Base-by-base conservation (phyloP, 2,113 vertebrate species). In the Abramis brama region DNA sequence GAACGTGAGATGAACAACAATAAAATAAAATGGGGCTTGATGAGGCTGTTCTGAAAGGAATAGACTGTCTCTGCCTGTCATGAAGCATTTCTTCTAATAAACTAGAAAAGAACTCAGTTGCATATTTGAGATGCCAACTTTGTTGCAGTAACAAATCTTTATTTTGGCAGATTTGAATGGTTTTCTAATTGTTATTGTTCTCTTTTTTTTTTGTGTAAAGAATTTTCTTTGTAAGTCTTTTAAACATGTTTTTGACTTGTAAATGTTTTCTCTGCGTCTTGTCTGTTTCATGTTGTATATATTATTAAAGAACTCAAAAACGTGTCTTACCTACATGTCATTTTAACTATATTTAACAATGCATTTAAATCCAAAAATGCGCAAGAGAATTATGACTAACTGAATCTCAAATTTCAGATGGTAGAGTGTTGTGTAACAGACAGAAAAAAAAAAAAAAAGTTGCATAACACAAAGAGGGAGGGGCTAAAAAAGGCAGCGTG, bases 271-370 rank as follows among this genome's bases (percentile, higher is more conserved):
- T 81, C 1, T 0, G 27, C 50, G 52, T 36, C 68, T 73, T 81
- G 11, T 9, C 5, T 50, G 77, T 86, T 86, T 79, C 2, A 25
- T 79, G 43, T 74, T 86, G 85, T 73, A 45, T 52, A 81, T 73
- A 62, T 86, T 84, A 84, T 62, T 85, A 79, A 85, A 85, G 50
- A 82, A 70, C 8, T 77, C 30, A 78, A 50, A 62, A 71, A n/a
- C 4, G 2, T 30, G 19, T 23, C 19, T 33, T 33, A 43, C 6
- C 5, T 76, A 13, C 33, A 25, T 62, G 62, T 79, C 12, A 17
- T 7, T 13, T 78, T 59, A 13, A 45, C 21, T 23, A 43, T n/a
- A 1, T n/a, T 57, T 8, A 47, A 7, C 21, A 13, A 3, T 47
- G 21, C 5, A 30, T 23, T 57, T 36, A 33, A 55, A 30, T 57